Evolutionary conservation across 2,797 vertebrate genomes (phyloP).

Genomic region (Jordanella pulchra): DNA sequence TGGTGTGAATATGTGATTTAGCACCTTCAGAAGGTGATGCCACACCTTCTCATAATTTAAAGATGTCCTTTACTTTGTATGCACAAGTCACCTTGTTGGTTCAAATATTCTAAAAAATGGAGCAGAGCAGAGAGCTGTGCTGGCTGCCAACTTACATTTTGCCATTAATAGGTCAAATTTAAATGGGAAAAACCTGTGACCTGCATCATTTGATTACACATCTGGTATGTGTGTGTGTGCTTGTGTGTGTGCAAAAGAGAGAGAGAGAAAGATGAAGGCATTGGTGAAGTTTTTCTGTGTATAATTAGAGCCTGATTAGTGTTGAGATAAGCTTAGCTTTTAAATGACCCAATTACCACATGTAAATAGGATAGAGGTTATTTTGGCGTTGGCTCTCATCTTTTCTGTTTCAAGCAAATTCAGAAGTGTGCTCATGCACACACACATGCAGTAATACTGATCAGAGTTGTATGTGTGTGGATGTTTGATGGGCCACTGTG

Average conservation of each 20-base stretch:
- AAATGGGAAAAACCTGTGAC: slow-evolving; percentile 57
- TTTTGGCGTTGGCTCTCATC: slow-evolving; percentile 55
- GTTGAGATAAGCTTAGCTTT: slow-evolving; percentile 76
- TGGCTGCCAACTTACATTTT: slow-evolving; percentile 34
- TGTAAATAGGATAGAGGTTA: slow-evolving; percentile 70
- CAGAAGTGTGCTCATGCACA: not conserved
- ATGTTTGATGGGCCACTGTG: slow-evolving; percentile 54
- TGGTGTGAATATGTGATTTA: slow-evolving; percentile 22
- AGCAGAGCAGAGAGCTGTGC: slow-evolving; percentile 11
- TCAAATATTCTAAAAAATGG: slow-evolving; percentile 11
- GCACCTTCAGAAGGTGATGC: slow-evolving; percentile 14
- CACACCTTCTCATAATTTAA: slow-evolving; percentile 23
- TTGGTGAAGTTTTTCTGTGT: slow-evolving; percentile 65
- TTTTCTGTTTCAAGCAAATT: slow-evolving; percentile 14
- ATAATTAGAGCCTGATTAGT: slow-evolving; percentile 77
- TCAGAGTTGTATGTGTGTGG: slow-evolving; percentile 28
- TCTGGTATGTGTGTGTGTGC: slow-evolving; percentile 22
- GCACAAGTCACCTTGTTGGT: slow-evolving; percentile 39
- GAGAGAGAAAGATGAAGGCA: slow-evolving; percentile 15
- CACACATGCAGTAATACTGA: not conserved
- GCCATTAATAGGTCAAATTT: slow-evolving; percentile 56
- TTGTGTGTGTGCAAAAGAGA: slow-evolving; percentile 11
- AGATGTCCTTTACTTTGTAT: slow-evolving; percentile 13
- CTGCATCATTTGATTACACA: slow-evolving; percentile 67
- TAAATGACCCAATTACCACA: slow-evolving; percentile 77